Conservation (phyloP, 2,113 vertebrate genomes). For the Onychostoma macrolepis region DNA sequence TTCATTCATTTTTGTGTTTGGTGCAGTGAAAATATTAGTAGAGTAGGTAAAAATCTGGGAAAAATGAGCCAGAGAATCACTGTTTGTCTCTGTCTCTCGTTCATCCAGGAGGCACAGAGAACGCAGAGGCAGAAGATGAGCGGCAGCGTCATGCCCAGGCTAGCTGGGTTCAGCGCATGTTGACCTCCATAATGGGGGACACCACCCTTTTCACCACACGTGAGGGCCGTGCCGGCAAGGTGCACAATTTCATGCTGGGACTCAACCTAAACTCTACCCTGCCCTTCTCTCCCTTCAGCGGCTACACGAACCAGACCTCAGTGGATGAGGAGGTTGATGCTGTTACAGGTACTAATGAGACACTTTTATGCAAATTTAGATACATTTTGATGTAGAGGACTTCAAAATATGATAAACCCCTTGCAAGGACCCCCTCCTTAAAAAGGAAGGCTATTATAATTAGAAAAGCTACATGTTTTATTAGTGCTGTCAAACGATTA, state of each 20-base stretch:
- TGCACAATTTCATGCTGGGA: conserved; percentile 99
- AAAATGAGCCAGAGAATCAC: background rate
- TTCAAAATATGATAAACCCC: background rate
- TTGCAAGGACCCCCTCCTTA: background rate
- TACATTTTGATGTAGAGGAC: background rate
- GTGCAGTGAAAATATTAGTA: background rate
- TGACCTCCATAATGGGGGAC: conserved; percentile 90
- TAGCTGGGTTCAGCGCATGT: conserved; percentile 93
- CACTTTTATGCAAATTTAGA: background rate
- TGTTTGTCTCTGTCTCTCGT: background rate
- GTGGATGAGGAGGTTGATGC: conserved; percentile 86
- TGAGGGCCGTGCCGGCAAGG: conserved; percentile 95
- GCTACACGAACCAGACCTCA: conserved; percentile 66
- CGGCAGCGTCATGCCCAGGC: conserved; percentile 79
- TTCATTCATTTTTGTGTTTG: background rate
- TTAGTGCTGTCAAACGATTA: no score
- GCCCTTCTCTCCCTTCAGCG: conserved; percentile 78
- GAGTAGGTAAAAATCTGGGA: background rate
- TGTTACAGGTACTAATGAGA: conserved; percentile 80
- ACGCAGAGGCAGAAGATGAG: conserved; percentile 75
- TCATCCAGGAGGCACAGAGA: conserved; percentile 80
- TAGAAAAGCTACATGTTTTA: background rate
- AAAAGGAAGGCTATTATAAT: background rate
- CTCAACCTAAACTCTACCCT: conserved; percentile 88
- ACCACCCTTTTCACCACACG: conserved; percentile 93